Evolutionary conservation across 2,797 vertebrate species (phyloP), one percentile per base, ranked within the genome.

Genomic region (Falco naumanni): DNA sequence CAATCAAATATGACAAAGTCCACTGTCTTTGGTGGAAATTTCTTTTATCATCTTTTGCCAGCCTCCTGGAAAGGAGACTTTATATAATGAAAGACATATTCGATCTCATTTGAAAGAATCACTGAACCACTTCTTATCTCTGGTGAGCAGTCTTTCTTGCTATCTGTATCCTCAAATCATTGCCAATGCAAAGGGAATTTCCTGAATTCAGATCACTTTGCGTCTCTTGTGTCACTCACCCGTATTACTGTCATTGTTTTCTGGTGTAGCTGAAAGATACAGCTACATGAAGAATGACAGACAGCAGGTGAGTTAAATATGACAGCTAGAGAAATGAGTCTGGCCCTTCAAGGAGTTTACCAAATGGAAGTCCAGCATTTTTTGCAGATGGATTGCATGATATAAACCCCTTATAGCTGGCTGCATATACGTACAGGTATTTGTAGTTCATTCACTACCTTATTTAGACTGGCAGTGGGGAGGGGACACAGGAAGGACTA

Each of bases 1-100:
- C n/a, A 88, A 85, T 95, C 88, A 95, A 80, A 84, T 88, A 68
- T 78, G 84, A 92, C 77, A 79, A 95, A 95, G 84, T 76, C 82
- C 51, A 76, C 70, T 83, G 51, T 95, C 66, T 91, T 89, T 71
- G 41, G 28, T 85, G 78, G 54, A 91, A 95, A 93, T 85, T 68
- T 93, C 47, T 66, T 80, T 88, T 76, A 76, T 60, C 39, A 83
- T 41, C 45, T 25, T 83, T 90, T 91, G 37, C 24, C 65, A 86
- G 50, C n/a, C 66, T 94, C 20, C 28, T 45, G 53, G 63, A 89
- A 94, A 95, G 34, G 43, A 89, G 59, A 70, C 16, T 16, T 65
- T 83, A 70, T 50, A 31, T 11, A 59, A 20, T 70, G n/a, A 89
- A 80, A 57, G 60, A 61, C 18, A 56, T 57, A 70, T 56, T 77